Conservation (phyloP, 2,797 vertebrate genomes). For the Epinephelus coioides region DNA sequence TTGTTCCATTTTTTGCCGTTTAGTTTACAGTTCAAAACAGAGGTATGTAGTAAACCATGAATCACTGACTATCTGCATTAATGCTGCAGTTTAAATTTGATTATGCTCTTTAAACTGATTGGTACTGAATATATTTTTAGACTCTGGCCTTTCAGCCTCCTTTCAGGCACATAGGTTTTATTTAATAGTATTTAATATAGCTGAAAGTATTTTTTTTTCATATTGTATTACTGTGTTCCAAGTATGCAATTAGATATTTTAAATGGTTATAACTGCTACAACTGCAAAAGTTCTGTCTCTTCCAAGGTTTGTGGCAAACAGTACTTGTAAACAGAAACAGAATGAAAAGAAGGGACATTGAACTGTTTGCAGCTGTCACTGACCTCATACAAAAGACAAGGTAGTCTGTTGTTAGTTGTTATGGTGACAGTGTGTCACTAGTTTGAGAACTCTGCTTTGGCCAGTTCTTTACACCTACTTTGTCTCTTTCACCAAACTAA, state of each 20-base stretch:
- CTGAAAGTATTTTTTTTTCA: not conserved
- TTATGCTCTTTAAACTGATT: not conserved
- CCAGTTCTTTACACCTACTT: no score
- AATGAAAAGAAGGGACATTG: no score
- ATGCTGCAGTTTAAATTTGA: no score
- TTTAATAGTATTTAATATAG: not conserved
- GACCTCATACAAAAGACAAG: no score
- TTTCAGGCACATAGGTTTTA: no score
- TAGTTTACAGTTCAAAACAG: not conserved
- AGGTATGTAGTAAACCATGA: not conserved
- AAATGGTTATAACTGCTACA: no score
- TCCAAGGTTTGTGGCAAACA: not conserved
- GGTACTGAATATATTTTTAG: not conserved
- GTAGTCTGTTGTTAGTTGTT: no score
- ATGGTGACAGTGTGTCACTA: no score
- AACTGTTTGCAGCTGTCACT: no score
- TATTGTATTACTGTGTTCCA: not conserved
- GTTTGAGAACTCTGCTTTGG: no score
- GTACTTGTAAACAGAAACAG: no score
- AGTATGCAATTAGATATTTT: not conserved
- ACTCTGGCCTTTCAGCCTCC: not conserved
- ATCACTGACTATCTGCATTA: not conserved
- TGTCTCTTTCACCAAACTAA: no score
- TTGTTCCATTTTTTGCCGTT: not conserved
- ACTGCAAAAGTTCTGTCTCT: not conserved